Percentiles rank a stretch among this genome's conserved stretches.
Conservation (phyloP, 2,888 invertebrate genomes). For the Drosophila cyrtoloma region DNA sequence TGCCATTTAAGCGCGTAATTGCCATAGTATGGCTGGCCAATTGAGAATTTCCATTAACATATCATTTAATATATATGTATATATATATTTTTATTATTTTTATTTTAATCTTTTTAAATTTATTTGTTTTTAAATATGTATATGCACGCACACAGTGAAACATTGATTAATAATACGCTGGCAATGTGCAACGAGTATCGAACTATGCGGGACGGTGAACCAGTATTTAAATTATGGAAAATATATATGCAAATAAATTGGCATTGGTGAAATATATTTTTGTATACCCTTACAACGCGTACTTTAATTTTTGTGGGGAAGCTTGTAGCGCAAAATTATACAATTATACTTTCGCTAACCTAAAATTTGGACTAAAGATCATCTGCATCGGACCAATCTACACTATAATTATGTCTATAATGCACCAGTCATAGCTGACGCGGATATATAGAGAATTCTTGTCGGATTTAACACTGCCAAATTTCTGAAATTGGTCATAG, state of each 20-base stretch:
- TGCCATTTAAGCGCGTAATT: constrained; percentile 73
- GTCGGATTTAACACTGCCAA: not conserved
- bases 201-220: not conserved
- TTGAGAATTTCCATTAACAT: constrained; percentile 67
- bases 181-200: constrained; percentile 11
- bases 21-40: constrained; percentile 60
- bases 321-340: not conserved
- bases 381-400: not conserved
- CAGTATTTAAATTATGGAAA: constrained; percentile 51
- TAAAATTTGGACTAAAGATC: not conserved
- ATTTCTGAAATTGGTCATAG: not conserved
- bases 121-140: constrained; percentile 3
- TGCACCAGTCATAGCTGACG: not conserved
- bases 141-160: not conserved
- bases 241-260: constrained; percentile 51
- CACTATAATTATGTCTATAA: not conserved
- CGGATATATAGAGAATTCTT: not conserved
- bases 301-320: not conserved
- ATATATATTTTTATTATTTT: constrained; percentile 28
- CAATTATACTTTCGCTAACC: too few species aligned
- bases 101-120: constrained; percentile 13
- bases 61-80: constrained; percentile 26
- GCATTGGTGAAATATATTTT: constrained; percentile 32
- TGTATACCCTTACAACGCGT: not conserved
- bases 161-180: constrained; percentile 4